These are phyloP conservation scores for Pomacea canaliculata DNA, from an alignment of 2,888 invertebrate genomes.

Conservation along the genomic window DNA sequence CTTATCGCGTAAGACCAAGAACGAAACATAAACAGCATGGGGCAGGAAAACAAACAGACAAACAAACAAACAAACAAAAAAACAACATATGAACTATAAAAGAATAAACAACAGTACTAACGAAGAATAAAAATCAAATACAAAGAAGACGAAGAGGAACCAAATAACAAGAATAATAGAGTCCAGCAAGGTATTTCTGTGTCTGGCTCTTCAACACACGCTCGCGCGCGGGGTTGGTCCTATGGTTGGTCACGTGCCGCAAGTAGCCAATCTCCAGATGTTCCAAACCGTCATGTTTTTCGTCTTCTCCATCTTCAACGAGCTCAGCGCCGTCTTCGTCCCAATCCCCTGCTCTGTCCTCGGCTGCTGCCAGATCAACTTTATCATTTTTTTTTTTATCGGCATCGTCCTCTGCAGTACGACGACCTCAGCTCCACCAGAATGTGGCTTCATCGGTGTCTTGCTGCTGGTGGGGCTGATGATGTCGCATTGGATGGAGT, in stretches of 20 bases:
- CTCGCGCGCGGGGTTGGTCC: too few relatives aligned
- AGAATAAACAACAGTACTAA: too few relatives aligned
- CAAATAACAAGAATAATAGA: too few relatives aligned
- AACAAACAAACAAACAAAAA: too few relatives aligned
- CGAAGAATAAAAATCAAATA: too few relatives aligned
- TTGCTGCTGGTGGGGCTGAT: constrained; percentile 86
- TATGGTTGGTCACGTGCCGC: constrained; percentile 2
- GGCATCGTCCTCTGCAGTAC: constrained; percentile 50
- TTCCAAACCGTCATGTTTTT: constrained; percentile 68
- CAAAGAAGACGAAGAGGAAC: too few relatives aligned
- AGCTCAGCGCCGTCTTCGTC: constrained; percentile 69
- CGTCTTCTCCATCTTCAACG: constrained; percentile 67
- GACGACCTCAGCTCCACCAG: constrained; percentile 82
- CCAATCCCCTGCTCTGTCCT: constrained; percentile 71
- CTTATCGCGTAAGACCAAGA: too few relatives aligned
- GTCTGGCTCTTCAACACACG: too few relatives aligned
- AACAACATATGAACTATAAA: too few relatives aligned
- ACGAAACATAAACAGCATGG: too few relatives aligned
- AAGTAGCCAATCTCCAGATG: constrained; percentile 69
- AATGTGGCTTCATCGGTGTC: constrained; percentile 85
- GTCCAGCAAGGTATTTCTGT: too few relatives aligned
- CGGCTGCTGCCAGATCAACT: constrained; percentile 56
- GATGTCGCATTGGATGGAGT: constrained; percentile 52
- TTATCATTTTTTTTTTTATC: constrained; percentile 49
- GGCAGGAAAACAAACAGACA: too few relatives aligned